These are phyloP conservation scores for Simalia tracyae DNA, from an alignment of 2,797 vertebrate genomes.

Conservation along the genomic window DNA sequence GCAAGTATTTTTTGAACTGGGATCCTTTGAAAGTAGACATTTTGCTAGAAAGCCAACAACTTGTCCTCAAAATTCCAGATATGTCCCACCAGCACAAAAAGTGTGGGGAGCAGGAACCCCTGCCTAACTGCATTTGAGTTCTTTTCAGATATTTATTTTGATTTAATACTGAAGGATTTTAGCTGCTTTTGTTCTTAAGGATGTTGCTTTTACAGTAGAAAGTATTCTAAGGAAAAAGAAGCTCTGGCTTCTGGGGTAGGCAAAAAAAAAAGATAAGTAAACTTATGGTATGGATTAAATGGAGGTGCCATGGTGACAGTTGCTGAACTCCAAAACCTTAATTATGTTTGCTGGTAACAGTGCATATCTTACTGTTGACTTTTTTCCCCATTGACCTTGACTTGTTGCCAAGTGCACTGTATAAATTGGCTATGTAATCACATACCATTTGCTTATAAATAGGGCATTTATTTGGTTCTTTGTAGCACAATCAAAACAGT, in stretches of 20 bases:
- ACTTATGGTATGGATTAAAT: not conserved
- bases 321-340: not conserved
- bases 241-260: not conserved
- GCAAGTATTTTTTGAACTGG: not conserved
- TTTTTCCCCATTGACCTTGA: not conserved
- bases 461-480: constrained; percentile 55
- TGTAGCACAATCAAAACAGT: constrained; percentile 33
- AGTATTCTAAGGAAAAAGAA: not conserved
- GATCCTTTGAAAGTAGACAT: not conserved
- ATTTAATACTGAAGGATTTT: not conserved
- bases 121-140: not conserved
- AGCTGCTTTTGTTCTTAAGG: not conserved
- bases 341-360: not conserved
- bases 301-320: not conserved
- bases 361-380: not conserved
- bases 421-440: not conserved
- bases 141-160: not conserved
- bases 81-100: not conserved
- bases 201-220: not conserved
- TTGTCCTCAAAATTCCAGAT: not conserved
- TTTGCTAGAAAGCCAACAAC: not conserved
- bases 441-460: constrained; percentile 56
- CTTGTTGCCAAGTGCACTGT: not conserved
- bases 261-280: not conserved
- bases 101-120: not conserved